Percentiles rank a stretch among this genome's conserved stretches.
phyloP scores from a whole-genome alignment of 2,888 invertebrate species.

The Drosophila birchii region DNA sequence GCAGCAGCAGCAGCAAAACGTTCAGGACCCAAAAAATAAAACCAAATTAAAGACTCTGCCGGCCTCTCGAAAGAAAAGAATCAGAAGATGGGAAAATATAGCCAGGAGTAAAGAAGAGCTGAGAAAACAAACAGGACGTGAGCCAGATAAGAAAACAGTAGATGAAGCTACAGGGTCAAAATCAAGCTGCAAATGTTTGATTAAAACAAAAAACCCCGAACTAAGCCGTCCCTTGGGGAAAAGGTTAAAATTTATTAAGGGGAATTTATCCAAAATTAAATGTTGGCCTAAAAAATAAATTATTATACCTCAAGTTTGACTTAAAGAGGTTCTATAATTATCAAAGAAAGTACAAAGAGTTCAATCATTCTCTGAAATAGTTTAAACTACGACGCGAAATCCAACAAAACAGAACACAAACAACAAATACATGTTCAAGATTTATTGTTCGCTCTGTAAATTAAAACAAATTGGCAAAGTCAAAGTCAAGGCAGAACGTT shows the following conservation, averaged over 20 bases:
- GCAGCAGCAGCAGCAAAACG: constrained; percentile 41
- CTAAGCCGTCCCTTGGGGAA: neutral
- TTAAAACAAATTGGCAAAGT: constrained; percentile 68
- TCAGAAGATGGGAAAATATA: neutral
- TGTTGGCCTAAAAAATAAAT: neutral
- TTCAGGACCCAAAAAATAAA: constrained; percentile 17
- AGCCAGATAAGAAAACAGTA: constrained; percentile 45
- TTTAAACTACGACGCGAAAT: neutral
- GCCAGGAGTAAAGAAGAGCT: neutral
- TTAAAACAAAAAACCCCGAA: constrained; percentile 15
- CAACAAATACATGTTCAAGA: constrained; percentile 1
- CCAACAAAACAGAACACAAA: neutral
- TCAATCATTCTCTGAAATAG: neutral
- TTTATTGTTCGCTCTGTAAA: constrained; percentile 43
- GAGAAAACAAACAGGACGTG: constrained; percentile 46
- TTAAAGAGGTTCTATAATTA: neutral
- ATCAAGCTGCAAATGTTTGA: constrained; percentile 8
- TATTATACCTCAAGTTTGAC: neutral
- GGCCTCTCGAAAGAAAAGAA: constrained; percentile 15
- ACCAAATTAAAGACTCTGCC: constrained; percentile 21
- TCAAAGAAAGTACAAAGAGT: neutral
- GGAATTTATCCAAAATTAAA: neutral
- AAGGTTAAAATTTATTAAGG: constrained; percentile 6
- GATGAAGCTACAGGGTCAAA: constrained; percentile 22
- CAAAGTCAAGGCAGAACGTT: constrained; percentile 46